A percentile compares a stretch with the other conserved stretches of the same genome.
Evolutionary conservation across 2,797 vertebrate species (phyloP).

Genomic region (Typhlichthys eigenmanni): DNA sequence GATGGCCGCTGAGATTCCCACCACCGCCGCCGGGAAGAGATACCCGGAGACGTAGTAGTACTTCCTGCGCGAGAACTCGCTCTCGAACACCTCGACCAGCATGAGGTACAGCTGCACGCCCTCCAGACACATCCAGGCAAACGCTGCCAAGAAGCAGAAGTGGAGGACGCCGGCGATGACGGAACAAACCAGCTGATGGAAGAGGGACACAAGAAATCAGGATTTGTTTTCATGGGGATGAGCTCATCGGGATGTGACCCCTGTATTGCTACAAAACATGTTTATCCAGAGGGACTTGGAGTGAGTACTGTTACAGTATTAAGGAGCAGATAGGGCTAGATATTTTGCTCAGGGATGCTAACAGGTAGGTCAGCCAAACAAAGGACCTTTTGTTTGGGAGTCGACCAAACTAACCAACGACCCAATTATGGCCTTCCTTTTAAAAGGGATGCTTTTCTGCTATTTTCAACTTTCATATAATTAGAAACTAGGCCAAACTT

Average conservation of each 20-base stretch:
- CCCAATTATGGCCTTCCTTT: too few relatives aligned
- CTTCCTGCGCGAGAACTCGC: conserved; percentile 95
- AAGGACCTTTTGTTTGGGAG: too few relatives aligned
- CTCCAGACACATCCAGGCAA: conserved; percentile 98
- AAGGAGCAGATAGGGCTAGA: too few relatives aligned
- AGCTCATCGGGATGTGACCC: neutral
- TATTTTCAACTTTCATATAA: too few relatives aligned
- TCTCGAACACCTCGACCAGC: conserved; percentile 98
- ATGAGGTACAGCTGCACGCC: conserved; percentile 97
- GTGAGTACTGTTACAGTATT: too few relatives aligned
- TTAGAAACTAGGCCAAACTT: too few relatives aligned
- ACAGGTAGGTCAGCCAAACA: too few relatives aligned
- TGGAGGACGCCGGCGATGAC: conserved; percentile 94
- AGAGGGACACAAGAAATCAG: conserved; percentile 20
- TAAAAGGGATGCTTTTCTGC: too few relatives aligned
- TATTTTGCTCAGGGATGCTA: too few relatives aligned
- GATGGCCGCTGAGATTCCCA: conserved; percentile 94
- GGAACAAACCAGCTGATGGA: conserved; percentile 89
- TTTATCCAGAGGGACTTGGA: too few relatives aligned
- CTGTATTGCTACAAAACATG: too few relatives aligned
- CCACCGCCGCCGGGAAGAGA: conserved; percentile 93
- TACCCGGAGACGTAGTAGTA: conserved; percentile 97
- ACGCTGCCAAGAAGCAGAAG: conserved; percentile 97
- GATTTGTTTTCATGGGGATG: neutral
- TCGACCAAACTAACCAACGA: too few relatives aligned